Percentiles rank a stretch among this genome's conserved stretches.
Evolutionary conservation across 2,797 vertebrate genomes (phyloP).

Genomic region (Enteromius thamalakanensis): DNA sequence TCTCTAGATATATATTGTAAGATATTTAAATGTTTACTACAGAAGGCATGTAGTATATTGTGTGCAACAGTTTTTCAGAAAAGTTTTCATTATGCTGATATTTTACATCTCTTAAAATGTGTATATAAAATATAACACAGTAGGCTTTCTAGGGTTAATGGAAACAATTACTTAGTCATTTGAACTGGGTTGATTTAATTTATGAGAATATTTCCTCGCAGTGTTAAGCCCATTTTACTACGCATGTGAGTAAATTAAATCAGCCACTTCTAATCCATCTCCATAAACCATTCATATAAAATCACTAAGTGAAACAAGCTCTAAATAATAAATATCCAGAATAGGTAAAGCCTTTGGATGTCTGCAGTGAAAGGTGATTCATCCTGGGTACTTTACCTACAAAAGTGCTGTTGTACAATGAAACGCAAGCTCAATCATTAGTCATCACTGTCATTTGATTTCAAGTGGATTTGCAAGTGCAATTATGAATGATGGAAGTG

Average conservation of each 20-base stretch:
- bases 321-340: neutral
- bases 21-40: neutral
- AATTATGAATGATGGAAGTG: slow-evolving; percentile 25
- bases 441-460: slow-evolving; percentile 51
- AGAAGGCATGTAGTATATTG: neutral
- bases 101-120: neutral
- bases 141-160: neutral
- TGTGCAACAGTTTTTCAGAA: neutral
- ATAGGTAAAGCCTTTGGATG: neutral
- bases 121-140: neutral
- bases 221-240: neutral
- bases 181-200: neutral
- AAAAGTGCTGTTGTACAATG: slow-evolving; percentile 9
- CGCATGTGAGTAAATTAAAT: neutral
- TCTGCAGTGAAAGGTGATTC: slow-evolving; percentile 36
- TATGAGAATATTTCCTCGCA: neutral
- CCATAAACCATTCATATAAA: neutral
- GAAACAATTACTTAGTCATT: neutral
- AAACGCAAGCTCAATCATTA: slow-evolving; percentile 17
- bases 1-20: neutral
- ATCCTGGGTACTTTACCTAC: slow-evolving; percentile 52
- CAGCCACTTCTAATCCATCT: neutral
- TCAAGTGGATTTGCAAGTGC: slow-evolving; percentile 49
- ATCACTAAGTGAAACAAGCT: neutral
- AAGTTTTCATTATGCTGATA: neutral